Evolutionary conservation across 2,888 invertebrate species (phyloP), one percentile per base, ranked within the genome.

Genomic region (Lordiphosa fenestrarum): DNA sequence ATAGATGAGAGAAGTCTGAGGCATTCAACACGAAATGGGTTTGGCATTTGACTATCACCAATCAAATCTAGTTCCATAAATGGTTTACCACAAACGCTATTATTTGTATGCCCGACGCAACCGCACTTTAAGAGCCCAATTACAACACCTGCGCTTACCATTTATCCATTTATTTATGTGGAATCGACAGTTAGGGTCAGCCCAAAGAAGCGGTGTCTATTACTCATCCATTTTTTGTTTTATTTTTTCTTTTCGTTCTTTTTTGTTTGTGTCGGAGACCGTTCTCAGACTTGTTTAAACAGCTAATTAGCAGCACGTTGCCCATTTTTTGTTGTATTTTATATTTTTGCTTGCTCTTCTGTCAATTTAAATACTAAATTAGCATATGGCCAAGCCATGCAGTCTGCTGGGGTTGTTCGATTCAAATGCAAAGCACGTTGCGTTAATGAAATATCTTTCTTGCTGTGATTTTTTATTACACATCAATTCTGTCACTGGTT

Each of bases 381-480:
- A 70, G 64, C 73, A 61, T 75, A 66, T 66, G 56, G 52, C 61
- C 76, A 66, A 74, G 80, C 83, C 76, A 68, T 52, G 68, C 72
- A 67, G 80, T 80, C 83, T 81, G 80, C 33, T 46, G 46, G 47
- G 37, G 53, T 47, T 48, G 30, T 36, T 49, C 44, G 64, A 66
- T 85, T 83, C 66, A 67, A 69, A 86, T 86, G 84, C 85, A 70
- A 73, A 84, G 62, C 84, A 78, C 65, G 63, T 60, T 63, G 44
- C 61, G 65, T 64, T 66, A 55, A 35, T 39, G 44, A 19, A 36
- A 44, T 44, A 44, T 44, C 25, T 33, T 10, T 30, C 15, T 30
- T 58, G 15, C 50, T 64, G 69, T 57, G 59, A 63, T 44, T 44
- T 37, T 71, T 69, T 69, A 63, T 54, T 55, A 66, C 49, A 61